Conservation (phyloP, 2,888 invertebrate genomes). For the Rhagium mordax region DNA sequence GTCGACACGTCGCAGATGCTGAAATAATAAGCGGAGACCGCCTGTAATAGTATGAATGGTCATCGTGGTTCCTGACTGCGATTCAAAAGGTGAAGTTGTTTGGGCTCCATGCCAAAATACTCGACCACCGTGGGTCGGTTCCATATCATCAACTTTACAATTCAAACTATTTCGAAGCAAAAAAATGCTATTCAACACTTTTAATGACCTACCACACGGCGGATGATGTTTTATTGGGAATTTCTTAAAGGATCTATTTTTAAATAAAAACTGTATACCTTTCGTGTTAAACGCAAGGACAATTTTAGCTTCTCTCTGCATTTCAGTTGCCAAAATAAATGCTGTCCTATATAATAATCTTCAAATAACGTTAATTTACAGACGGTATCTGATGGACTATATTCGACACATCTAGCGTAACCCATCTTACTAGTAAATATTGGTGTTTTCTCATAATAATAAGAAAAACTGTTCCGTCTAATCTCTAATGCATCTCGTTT, state of each 20-base stretch:
- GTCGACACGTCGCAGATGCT: conserved; percentile 56
- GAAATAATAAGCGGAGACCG: conserved; percentile 48
- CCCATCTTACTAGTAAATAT: no score
- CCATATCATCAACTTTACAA: conserved; percentile 21
- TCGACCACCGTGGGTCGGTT: conserved; percentile 22
- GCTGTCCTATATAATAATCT: neutral
- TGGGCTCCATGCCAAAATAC: conserved; percentile 22
- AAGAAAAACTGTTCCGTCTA: no score
- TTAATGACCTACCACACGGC: conserved; percentile 12
- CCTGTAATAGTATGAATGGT: conserved; percentile 53
- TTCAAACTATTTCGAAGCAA: conserved; percentile 9
- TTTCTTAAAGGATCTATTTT: neutral
- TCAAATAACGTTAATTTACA: no score
- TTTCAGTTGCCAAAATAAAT: neutral
- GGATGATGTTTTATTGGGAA: neutral
- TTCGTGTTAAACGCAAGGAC: neutral
- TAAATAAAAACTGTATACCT: neutral
- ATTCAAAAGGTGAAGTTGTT: conserved; percentile 14
- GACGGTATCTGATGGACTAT: no score
- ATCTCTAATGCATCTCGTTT: no score
- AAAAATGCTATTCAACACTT: conserved; percentile 3
- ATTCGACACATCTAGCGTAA: no score
- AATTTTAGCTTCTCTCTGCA: neutral
- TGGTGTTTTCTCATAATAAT: no score
- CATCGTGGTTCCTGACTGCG: conserved; percentile 36